These are phyloP conservation scores for Spilarctia lutea DNA, from an alignment of 2,888 invertebrate species.

Conservation along the genomic window DNA sequence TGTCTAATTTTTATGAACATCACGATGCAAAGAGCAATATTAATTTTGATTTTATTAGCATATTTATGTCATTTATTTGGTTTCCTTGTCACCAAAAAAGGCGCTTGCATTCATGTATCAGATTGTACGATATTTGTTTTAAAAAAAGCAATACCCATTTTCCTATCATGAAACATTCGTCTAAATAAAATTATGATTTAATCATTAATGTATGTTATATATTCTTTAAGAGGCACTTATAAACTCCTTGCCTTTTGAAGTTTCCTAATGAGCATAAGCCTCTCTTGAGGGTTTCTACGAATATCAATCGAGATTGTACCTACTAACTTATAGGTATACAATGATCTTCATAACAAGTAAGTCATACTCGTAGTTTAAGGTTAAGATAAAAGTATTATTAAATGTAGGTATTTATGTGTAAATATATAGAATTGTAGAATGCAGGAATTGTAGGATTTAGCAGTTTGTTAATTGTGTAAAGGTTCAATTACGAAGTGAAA, in stretches of 20 bases:
- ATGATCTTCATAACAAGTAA: no score
- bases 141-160: neutral
- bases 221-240: neutral
- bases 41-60: neutral
- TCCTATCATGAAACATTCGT: neutral
- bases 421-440: no score
- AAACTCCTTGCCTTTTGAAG: neutral
- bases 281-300: neutral
- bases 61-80: neutral
- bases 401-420: no score
- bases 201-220: neutral
- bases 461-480: no score
- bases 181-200: neutral
- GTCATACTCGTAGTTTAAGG: neutral
- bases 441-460: no score
- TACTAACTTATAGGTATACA: no score
- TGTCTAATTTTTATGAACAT: neutral
- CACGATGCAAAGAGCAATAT: neutral
- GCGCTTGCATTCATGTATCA: neutral
- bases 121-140: neutral
- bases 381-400: no score
- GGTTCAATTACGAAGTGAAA: no score
- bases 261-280: neutral
- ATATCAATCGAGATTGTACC: neutral
- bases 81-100: neutral